These are phyloP conservation scores for Phoebastria nigripes DNA, from an alignment of 2,797 vertebrate species.

Conservation along the genomic window DNA sequence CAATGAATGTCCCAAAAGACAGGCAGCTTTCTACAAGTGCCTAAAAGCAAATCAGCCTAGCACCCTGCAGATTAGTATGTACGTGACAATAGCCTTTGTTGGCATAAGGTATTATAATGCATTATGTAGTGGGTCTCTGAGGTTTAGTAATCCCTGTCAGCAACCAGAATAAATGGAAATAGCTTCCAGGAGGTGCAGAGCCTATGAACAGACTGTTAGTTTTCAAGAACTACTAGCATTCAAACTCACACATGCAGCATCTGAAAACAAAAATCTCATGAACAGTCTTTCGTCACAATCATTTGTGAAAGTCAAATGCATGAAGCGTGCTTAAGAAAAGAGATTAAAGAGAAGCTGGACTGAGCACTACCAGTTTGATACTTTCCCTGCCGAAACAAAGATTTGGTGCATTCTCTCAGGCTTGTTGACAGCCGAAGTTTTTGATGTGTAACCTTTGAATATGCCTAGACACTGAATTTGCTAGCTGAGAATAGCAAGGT, in stretches of 20 bases:
- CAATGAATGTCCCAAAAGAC: not conserved
- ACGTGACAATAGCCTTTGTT: not conserved
- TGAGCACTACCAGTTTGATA: not conserved
- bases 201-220: not conserved
- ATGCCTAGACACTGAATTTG: not conserved
- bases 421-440: not conserved
- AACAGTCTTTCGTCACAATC: not conserved
- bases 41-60: not conserved
- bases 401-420: not conserved
- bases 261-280: not conserved
- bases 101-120: not conserved
- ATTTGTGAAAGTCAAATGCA: not conserved
- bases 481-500: not conserved
- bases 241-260: not conserved
- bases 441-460: not conserved
- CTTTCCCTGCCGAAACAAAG: not conserved
- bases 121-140: not conserved
- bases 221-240: not conserved
- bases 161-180: constrained; percentile 8
- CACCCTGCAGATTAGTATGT: not conserved
- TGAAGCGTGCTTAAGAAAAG: not conserved
- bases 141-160: constrained; percentile 23
- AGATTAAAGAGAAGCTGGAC: not conserved
- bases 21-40: not conserved
- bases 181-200: not conserved